Conservation (phyloP, 2,113 vertebrate genomes). For the Mystacornis crossleyi region DNA sequence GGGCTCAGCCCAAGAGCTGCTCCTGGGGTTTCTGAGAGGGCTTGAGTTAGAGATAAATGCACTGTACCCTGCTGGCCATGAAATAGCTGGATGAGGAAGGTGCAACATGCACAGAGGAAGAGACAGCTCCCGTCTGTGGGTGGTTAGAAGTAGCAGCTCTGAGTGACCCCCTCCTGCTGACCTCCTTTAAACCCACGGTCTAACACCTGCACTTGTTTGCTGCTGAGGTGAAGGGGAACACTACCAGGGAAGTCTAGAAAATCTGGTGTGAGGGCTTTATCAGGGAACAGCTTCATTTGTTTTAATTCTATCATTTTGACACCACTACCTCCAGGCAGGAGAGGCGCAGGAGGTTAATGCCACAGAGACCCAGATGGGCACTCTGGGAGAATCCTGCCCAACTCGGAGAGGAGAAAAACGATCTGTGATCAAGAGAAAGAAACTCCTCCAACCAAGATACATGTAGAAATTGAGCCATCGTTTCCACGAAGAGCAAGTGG, state of each 20-base stretch:
- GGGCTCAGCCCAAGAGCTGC: not conserved
- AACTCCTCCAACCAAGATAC: not conserved
- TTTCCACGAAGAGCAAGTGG: not conserved
- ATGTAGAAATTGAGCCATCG: fast-evolving
- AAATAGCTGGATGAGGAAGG: not conserved
- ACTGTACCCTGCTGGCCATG: not conserved
- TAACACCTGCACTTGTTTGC: not conserved
- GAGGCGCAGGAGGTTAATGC: not conserved
- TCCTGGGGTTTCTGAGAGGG: not conserved
- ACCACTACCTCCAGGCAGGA: not conserved
- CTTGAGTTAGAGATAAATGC: not conserved
- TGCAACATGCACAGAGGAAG: not conserved
- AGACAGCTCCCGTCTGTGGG: not conserved
- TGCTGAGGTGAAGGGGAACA: not conserved
- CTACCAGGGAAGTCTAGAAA: not conserved
- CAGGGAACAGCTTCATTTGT: not conserved
- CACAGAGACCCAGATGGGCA: not conserved
- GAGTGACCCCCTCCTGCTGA: not conserved
- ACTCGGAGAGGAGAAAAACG: not conserved
- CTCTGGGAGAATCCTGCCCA: not conserved
- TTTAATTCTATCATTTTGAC: not conserved
- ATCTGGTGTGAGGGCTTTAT: not conserved
- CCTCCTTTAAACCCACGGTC: not conserved
- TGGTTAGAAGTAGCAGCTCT: not conserved
- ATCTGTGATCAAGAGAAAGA: not conserved